Evolutionary conservation across 2,888 invertebrate genomes (phyloP).

Genomic region (Bombyx huttoni): DNA sequence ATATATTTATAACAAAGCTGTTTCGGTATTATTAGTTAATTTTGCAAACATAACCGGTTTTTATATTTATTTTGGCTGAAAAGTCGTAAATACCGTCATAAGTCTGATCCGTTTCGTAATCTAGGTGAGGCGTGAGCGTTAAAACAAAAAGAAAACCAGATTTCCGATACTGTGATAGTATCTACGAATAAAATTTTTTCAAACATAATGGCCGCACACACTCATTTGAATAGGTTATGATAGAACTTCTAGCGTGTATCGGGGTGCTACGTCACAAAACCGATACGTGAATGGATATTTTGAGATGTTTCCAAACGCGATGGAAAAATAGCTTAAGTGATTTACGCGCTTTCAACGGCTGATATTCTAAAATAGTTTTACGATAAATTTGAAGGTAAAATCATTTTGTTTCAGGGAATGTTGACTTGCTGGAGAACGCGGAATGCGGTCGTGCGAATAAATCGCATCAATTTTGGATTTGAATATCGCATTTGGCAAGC

Average conservation of each 20-base stretch:
- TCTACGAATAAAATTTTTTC: too few relatives aligned
- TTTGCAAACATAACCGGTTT: background rate
- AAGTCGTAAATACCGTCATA: background rate
- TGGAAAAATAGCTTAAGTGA: constrained; percentile 50
- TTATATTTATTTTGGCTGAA: background rate
- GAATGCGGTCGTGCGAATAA: too few relatives aligned
- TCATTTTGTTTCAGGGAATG: background rate
- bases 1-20: background rate
- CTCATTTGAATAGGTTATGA: background rate
- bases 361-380: constrained; percentile 54
- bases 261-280: constrained; percentile 35
- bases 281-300: constrained; percentile 45
- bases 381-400: constrained; percentile 40
- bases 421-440: too few relatives aligned
- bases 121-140: background rate
- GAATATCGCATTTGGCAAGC: too few relatives aligned
- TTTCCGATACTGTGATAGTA: too few relatives aligned
- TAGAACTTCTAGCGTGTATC: constrained; percentile 5
- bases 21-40: background rate
- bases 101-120: background rate
- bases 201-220: background rate
- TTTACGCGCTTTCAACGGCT: constrained; percentile 45
- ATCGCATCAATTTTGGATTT: too few relatives aligned
- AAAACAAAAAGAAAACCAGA: background rate
- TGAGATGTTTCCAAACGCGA: constrained; percentile 38